These are phyloP conservation scores for Eulemur coronatus DNA, from an alignment of 2,797 vertebrate genomes.

Conservation along the genomic window DNA sequence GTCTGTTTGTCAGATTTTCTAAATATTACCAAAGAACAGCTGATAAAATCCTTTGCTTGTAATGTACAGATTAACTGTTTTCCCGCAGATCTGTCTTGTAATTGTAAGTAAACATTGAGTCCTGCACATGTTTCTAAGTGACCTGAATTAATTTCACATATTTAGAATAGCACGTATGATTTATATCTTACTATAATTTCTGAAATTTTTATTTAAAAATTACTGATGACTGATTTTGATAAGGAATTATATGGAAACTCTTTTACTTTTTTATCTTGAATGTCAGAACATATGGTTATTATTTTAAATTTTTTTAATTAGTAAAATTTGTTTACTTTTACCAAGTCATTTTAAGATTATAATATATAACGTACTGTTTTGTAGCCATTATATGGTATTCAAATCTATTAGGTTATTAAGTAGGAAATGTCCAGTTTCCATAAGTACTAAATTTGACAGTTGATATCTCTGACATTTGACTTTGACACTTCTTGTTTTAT, in stretches of 20 bases:
- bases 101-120: background rate
- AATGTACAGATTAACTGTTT: background rate
- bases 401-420: background rate
- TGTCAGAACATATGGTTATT: background rate
- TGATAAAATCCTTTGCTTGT: background rate
- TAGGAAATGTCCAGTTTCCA: too few relatives aligned
- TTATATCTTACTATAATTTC: conserved; percentile 11
- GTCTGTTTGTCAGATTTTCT: background rate
- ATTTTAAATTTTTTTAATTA: background rate
- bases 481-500: too few relatives aligned
- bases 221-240: background rate
- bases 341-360: background rate
- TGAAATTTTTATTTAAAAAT: conserved; percentile 41
- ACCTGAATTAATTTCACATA: background rate
- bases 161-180: background rate
- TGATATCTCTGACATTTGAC: too few relatives aligned
- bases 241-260: background rate
- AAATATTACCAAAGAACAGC: background rate
- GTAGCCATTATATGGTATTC: background rate
- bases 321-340: background rate
- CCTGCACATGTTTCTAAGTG: background rate
- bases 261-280: background rate
- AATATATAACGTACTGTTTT: background rate
- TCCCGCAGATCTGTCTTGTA: background rate
- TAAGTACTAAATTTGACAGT: too few relatives aligned